Evolutionary conservation across 2,113 vertebrate genomes (phyloP).

Genomic region (Phalacrocorax carbo): DNA sequence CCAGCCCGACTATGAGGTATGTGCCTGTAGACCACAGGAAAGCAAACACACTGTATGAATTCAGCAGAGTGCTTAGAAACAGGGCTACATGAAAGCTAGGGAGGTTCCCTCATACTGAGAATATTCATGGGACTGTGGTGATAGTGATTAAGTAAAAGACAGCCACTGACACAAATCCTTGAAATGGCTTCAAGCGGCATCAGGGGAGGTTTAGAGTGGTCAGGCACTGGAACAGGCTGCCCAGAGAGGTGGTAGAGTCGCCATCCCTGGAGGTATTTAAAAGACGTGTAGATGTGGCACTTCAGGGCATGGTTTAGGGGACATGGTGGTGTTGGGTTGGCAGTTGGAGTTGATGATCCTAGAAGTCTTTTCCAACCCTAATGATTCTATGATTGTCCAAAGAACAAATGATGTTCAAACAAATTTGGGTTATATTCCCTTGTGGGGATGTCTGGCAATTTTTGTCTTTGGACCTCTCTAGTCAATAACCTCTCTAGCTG

Average conservation of each 20-base stretch:
- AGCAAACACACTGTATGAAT: background rate
- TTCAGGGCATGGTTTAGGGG: too few species aligned
- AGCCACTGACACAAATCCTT: background rate
- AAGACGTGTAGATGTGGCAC: too few species aligned
- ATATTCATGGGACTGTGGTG: background rate
- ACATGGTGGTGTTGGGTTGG: too few species aligned
- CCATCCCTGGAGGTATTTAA: too few species aligned
- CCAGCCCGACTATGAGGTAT: background rate
- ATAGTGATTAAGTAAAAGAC: background rate
- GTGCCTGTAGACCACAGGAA: background rate
- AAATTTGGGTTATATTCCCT: background rate
- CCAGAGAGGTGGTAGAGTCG: too few species aligned
- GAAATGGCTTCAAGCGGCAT: too few species aligned
- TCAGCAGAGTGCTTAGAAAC: background rate
- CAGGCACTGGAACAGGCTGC: too few species aligned
- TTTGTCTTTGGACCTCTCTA: background rate
- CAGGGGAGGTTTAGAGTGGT: too few species aligned
- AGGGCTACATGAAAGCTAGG: background rate
- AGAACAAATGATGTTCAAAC: background rate
- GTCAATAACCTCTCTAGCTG: slow-evolving; percentile 16
- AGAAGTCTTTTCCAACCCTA: too few species aligned
- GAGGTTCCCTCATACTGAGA: background rate
- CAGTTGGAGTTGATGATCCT: too few species aligned
- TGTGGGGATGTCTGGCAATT: background rate
- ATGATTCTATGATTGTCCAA: background rate